Base-by-base conservation (phyloP, 2,797 vertebrate genomes). In the Neomorphus geoffroyi region DNA sequence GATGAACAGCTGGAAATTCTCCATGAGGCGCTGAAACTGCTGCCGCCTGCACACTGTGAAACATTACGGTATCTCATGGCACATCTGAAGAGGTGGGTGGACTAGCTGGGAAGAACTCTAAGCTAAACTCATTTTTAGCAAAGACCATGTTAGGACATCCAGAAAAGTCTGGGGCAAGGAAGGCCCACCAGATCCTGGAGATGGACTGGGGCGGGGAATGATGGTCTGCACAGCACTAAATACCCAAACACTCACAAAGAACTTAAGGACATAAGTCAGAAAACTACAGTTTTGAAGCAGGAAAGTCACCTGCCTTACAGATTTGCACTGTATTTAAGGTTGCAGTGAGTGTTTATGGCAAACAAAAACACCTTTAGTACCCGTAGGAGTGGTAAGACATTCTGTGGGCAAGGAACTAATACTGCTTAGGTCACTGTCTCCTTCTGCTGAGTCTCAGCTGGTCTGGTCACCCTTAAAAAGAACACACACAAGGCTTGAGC, bases 1-100 rank as follows among this genome's bases (percentile, higher is more conserved):
- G 99, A 99, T 19, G 99, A 99, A 97, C 99, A 99, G 91, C 97
- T 99, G 89, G 99, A 99, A 96, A 98, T 98, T 79, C 98, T 99
- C 91, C 98, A 98, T 0, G 99, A 99, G 96, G 99, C 99, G 30
- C 97, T 99, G 79, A 98, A 98, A 94, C 98, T 99, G 86, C 98
- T 99, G 96, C 99, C 99, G 0, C 98, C 98, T 28, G 99, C 99
- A 28, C 99, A 99, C 98, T 98, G 97, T 96, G 99, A 99, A 97
- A 99, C 99, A 6, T 97, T 99, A 86, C 98, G 99, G 94, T 99
- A 99, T 98, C 99, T 99, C 96, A 99, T 99, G 99, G 99, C 98
- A 7, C 99, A 99, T 96, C 98, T 99, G 74, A 99, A 99, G 98
- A 99, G 99, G 99, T 99, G 96, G 97, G 98, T 89, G 41, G 48